phyloP scores from a whole-genome alignment of 2,888 invertebrate species.

The Cotesia congregata region DNA sequence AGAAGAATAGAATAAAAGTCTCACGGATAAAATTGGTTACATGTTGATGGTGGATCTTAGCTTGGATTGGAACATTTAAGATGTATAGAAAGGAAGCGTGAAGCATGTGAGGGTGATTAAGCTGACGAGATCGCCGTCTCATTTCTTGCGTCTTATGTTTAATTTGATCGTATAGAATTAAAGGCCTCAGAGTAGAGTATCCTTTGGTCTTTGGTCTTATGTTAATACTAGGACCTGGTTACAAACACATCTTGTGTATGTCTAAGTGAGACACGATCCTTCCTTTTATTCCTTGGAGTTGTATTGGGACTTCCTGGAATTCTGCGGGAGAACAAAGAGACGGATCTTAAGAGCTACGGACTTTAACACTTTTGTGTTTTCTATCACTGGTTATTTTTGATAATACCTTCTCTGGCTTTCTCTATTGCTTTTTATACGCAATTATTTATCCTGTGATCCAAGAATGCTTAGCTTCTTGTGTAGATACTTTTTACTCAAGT shows the following conservation, averaged over 20 bases:
- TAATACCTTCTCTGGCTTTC: not conserved
- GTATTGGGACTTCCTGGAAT: constrained; percentile 31
- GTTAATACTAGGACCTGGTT: constrained; percentile 3
- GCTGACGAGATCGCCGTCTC: constrained; percentile 1
- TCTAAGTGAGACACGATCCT: constrained; percentile 25
- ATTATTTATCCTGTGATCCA: not conserved
- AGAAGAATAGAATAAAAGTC: not conserved
- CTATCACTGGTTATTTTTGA: not conserved
- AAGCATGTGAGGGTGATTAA: constrained; percentile 1
- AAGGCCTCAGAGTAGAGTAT: not conserved
- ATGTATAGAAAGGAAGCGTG: not conserved
- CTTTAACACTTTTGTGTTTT: not conserved
- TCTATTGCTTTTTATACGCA: not conserved
- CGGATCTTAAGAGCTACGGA: not conserved
- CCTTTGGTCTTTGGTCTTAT: not conserved
- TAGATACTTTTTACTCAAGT: not conserved
- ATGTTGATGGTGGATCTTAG: not conserved
- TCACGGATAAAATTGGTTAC: not conserved
- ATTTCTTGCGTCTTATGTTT: not conserved
- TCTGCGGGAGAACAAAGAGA: not conserved
- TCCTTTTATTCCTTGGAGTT: constrained; percentile 10
- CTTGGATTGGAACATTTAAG: not conserved
- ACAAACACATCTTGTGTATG: not conserved
- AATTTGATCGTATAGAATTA: not conserved
- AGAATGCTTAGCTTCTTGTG: not conserved